Conservation (phyloP, 2,888 invertebrate genomes). For the Sicus ferrugineus region DNA sequence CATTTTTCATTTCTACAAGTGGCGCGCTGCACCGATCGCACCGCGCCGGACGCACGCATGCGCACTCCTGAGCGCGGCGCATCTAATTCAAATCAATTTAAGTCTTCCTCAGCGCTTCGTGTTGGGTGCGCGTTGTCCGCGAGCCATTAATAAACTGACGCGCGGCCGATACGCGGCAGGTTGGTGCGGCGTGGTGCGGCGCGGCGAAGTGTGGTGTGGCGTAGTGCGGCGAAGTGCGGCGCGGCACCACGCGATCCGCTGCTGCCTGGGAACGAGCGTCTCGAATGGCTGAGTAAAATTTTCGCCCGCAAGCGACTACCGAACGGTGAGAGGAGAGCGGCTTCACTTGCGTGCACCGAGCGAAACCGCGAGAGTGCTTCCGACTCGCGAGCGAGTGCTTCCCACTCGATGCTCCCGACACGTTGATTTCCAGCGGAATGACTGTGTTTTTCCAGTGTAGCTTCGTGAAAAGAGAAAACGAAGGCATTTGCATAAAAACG, state of each 20-base stretch:
- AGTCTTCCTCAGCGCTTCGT: slow-evolving; percentile 21
- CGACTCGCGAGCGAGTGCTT: too few relatives aligned
- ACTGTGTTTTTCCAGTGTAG: slow-evolving; percentile 3
- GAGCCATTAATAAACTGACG: slow-evolving; percentile 20
- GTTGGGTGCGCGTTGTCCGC: slow-evolving; percentile 22
- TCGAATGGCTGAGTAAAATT: slow-evolving; percentile 35
- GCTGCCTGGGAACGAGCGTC: slow-evolving; percentile 28
- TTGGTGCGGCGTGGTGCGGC: not conserved
- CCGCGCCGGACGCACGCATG: slow-evolving; percentile 15
- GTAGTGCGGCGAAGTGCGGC: not conserved
- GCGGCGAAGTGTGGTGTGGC: not conserved
- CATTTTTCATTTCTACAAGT: slow-evolving; percentile 37
- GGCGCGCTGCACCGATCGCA: not conserved
- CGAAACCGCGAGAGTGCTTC: not conserved
- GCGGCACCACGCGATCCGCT: not conserved
- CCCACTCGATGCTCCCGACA: not conserved
- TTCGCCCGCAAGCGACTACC: slow-evolving; percentile 32
- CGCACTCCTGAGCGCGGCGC: slow-evolving; percentile 34
- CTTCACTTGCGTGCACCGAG: not conserved
- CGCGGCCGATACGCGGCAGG: not conserved
- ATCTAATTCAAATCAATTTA: slow-evolving; percentile 41
- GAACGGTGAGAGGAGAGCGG: not conserved
- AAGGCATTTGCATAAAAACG: slow-evolving; percentile 25
- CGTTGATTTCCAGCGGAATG: not conserved
- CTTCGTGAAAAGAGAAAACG: not conserved